A percentile compares a stretch with the other conserved stretches of the same genome.
phyloP scores from a whole-genome alignment of 2,888 invertebrate genomes.

The Troides aeacus region DNA sequence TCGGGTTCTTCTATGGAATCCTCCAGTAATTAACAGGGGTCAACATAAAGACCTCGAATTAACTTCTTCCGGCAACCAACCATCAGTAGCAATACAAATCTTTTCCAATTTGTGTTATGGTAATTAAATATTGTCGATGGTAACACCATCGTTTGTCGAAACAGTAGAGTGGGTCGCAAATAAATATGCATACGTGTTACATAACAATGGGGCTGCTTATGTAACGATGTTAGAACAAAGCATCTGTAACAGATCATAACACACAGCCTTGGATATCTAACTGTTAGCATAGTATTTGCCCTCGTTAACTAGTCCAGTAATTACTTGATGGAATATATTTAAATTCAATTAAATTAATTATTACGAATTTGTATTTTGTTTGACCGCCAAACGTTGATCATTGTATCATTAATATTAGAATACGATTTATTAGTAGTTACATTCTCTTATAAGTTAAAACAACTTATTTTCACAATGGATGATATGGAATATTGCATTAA shows the following conservation, averaged over 20 bases:
- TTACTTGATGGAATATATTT: background rate
- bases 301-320: background rate
- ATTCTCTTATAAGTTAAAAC: too few relatives aligned
- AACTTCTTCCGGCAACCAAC: too few relatives aligned
- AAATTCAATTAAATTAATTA: too few relatives aligned
- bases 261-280: background rate
- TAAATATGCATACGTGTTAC: background rate
- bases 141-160: background rate
- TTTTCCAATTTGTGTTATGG: background rate
- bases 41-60: too few relatives aligned
- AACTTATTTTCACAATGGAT: background rate
- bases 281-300: background rate
- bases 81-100: too few relatives aligned
- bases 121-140: background rate
- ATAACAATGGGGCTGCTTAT: background rate
- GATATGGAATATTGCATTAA: background rate
- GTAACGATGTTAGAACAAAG: background rate
- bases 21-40: too few relatives aligned
- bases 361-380: too few relatives aligned
- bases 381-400: too few relatives aligned
- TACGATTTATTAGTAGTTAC: too few relatives aligned
- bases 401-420: too few relatives aligned
- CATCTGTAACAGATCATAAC: background rate
- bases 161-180: background rate
- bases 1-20: too few relatives aligned